Base-by-base conservation (phyloP, 1,140 invertebrate genomes). In the Phymastichus coffea region DNA sequence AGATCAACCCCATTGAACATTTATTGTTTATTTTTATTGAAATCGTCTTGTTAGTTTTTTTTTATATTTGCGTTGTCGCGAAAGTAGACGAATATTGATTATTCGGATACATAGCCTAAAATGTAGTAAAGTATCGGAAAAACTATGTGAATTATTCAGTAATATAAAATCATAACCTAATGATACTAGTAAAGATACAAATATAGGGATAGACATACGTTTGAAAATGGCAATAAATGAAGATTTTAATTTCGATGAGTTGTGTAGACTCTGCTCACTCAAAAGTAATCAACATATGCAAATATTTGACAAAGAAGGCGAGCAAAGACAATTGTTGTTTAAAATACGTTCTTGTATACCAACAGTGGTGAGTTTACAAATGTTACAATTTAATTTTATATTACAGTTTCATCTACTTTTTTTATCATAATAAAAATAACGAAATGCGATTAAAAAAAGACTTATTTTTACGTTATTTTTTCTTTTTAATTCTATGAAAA, bases 251-350 rank as follows among this genome's bases (percentile, higher is more conserved):
- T 87, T 87, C 77, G 81, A 84, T 26, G 86, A 87, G 73, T 78
- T 88, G 30, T 88, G 86, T 69, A 81, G 86, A 66, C 80, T 88
- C 51, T 88, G 86, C 66, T 85, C 85, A 55, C 75, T 87, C 37
- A 87, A 86, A 71, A 84, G 82, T 59, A 86, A 83, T 37, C 83
- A 85, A 53, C 72, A 77, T 52, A 78, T 87, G 40, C 84, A 87
- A 70, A 86, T 88, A 67, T 87, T 88, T 70, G 86, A 87, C 67
- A 86, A 86, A 68, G 84, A 87, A 66, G 84, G 85, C 30, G 86
- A 87, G 70, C 86, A 87, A 64, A 77, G 86, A 52, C 85, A 87
- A 72, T 80, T 88, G 53, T 79, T 87, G 35, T 87, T 86, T 71
- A 88, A 88, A 75, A 81, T 88, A 66, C 80, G 85, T 59, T 84